Base-by-base conservation (phyloP, 2,797 vertebrate species). In the Enteromius trimaculatus region DNA sequence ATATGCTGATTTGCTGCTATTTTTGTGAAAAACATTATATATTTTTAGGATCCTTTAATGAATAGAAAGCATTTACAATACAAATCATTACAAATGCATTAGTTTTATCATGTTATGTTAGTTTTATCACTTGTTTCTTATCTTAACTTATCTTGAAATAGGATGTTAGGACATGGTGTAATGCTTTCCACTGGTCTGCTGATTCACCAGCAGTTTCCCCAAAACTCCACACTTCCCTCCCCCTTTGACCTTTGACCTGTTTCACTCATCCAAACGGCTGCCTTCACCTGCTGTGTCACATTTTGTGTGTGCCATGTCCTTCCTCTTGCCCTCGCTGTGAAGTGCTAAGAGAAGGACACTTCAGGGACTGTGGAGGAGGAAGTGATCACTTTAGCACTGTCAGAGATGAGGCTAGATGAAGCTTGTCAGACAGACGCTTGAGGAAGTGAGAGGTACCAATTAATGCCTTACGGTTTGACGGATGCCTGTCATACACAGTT, bases 391-490 rank as follows among this genome's bases (percentile, higher is more conserved):
- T 62, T 47, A 77, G 58, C 60, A 31, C 55, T 62, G 75, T 62
- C 60, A 69, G 47, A 55, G 64, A 39, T 77, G 42, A 81, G 19
- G 39, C 68, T 62, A 31, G 11, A 72, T 34, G 37, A 79, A 31
- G 62, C 76, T 49, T 49, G 53, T 60, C 53, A 34, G 53, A 72
- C 23, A 23, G 70, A 39, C 31, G 13, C 17, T 34, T 72, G 69
- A 81, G 39, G 65, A 69, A 71, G 65, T 71, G 84, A 82, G 77
- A 66, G 34, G 23, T 42, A 79, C 75, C 51, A 58, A 68, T 42
- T 82, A 37, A 83, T 47, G 69, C 37, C 31, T 77, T 64, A 44
- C 58, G 16, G 47, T 62, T 47, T 77, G 44, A 83, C 7, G 19
- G 65, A 69, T 37, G 65, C 65, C 71, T 76, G 60, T 83, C 42